A percentile compares a stretch with the other conserved stretches of the same genome.
Evolutionary conservation across 1,140 invertebrate genomes (phyloP).

Genomic region (Dryas iulia): DNA sequence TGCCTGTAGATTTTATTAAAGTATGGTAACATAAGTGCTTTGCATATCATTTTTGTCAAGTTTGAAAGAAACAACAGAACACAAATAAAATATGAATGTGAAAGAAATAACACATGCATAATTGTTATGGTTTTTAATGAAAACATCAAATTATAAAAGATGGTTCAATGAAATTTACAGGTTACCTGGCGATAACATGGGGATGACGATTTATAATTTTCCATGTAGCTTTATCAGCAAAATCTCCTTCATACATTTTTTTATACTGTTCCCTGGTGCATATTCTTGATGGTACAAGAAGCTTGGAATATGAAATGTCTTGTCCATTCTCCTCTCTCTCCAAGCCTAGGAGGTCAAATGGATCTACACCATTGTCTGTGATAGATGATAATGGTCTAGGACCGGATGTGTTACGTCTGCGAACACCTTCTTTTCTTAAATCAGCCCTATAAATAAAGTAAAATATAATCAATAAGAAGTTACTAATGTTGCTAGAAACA

Average conservation of each 20-base stretch:
- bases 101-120: slow-evolving; percentile 25
- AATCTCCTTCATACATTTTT: slow-evolving; percentile 80
- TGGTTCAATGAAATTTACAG: not conserved
- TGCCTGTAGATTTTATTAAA: slow-evolving; percentile 1
- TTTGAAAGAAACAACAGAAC: slow-evolving; percentile 15
- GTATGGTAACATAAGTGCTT: slow-evolving; percentile 19
- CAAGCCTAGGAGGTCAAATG: slow-evolving; percentile 91
- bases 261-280: slow-evolving; percentile 79
- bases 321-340: slow-evolving; percentile 91
- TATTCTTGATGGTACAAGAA: slow-evolving; percentile 88
- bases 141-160: slow-evolving; percentile 15
- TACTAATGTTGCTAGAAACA: not conserved
- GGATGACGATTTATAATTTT: slow-evolving; percentile 76
- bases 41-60: slow-evolving; percentile 3
- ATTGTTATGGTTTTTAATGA: slow-evolving; percentile 22
- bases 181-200: slow-evolving; percentile 85
- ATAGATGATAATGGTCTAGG: slow-evolving; percentile 91
- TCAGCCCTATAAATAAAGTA: slow-evolving; percentile 82
- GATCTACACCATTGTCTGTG: slow-evolving; percentile 91
- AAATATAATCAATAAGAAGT: not conserved
- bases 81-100: slow-evolving; percentile 20
- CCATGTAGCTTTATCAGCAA: slow-evolving; percentile 76
- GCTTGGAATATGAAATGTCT: slow-evolving; percentile 92
- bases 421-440: slow-evolving; percentile 86
- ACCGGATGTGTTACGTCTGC: slow-evolving; percentile 89